Base-by-base conservation (phyloP, 2,113 vertebrate species). In the Regulus satrapa region DNA sequence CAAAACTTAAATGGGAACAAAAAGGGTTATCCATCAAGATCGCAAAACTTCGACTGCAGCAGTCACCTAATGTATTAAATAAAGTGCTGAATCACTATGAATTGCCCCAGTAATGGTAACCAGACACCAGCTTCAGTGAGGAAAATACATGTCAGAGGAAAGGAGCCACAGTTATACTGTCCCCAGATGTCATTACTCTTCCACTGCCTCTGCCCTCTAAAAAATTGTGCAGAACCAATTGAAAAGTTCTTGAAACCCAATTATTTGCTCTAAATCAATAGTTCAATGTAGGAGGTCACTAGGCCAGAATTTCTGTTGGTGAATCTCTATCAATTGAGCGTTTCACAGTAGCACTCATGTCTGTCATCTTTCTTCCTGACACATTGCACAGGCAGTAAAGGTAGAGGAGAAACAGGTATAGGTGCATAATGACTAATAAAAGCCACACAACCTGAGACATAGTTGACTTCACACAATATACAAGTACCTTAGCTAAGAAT, bases 221-320 rank as follows among this genome's bases (percentile, higher is more conserved):
- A 86, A 77, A 85, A 56, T 38, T 51, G 25, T 31, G 2, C 32
- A 72, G 55, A 92, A 88, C 55, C 71, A 46, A 66, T 55, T 76
- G 73, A 68, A 89, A 91, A 76, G 62, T 82, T 94, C 73, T 89
- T 75, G 66, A 96, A 94, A 74, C 29, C 56, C 3, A 82, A 48
- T 89, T 92, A 92, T 91, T 87, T 89, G 61, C 66, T 82, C 69
- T 87, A 69, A 91, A 96, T 94, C 87, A 89, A 79, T 91, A 95
- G 73, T 73, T 95, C 80, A 87, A 0, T 77, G 69, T 40, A 58
- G 41, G 36, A 89, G 80, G 87, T 94, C 91, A 66, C 62, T 49
- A 91, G 51, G 69, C 36, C 62, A 91, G 85, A 78, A 32, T 41
- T 89, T 75, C 64, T 87, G 43, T 67, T 84, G 69, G 64, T 74